Evolutionary conservation across 1,140 invertebrate species (phyloP).

Genomic region (Mya arenaria): DNA sequence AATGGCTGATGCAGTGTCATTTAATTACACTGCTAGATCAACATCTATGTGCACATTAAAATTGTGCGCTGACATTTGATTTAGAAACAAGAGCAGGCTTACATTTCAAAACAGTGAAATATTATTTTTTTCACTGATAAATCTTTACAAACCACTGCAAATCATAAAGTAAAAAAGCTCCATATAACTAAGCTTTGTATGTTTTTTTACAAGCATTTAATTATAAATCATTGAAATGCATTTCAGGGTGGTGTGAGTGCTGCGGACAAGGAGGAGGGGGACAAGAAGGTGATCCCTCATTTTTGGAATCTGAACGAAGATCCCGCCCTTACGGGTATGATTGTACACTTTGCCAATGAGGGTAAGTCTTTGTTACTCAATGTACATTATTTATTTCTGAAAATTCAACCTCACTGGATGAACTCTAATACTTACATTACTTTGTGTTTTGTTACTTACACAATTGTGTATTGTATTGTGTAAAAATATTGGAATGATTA

Average conservation of each 20-base stretch:
- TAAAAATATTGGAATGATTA: not conserved
- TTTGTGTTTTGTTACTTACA: too few species aligned
- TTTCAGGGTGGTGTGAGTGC: not conserved
- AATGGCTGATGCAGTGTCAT: not conserved
- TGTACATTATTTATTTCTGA: not conserved
- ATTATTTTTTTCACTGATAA: not conserved
- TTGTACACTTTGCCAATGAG: conserved; percentile 83
- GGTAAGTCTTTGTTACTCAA: conserved; percentile 74
- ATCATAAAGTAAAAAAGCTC: not conserved
- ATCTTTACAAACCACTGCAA: not conserved
- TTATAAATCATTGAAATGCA: not conserved
- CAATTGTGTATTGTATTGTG: too few species aligned
- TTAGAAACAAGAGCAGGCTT: not conserved
- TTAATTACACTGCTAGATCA: too few species aligned
- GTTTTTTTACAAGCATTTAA: not conserved
- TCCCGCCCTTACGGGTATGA: conserved; percentile 84
- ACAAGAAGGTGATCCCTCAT: conserved; percentile 83
- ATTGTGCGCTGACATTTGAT: not conserved
- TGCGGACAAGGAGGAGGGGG: conserved; percentile 78
- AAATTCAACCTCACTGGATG: too few species aligned
- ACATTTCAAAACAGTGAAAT: not conserved
- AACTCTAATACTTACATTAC: too few species aligned
- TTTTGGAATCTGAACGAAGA: conserved; percentile 86
- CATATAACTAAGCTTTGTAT: not conserved
- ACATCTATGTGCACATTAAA: too few species aligned